phyloP scores from a whole-genome alignment of 2,113 vertebrate genomes.

The Erythrolamprus reginae region DNA sequence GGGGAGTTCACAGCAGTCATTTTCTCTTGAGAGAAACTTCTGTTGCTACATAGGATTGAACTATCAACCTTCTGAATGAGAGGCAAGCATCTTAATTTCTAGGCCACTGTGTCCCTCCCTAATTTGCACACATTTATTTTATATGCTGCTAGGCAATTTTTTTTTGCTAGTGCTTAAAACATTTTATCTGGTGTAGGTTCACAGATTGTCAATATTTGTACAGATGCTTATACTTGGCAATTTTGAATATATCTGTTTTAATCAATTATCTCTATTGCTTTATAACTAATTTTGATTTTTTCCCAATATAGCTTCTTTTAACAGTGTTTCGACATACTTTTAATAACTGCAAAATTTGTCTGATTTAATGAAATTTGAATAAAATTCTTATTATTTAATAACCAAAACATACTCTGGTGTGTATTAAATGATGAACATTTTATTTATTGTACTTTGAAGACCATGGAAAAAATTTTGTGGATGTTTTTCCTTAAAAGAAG shows the following conservation, averaged over 20 bases:
- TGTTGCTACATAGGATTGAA: too few species aligned
- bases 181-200: background rate
- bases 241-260: conserved; percentile 9
- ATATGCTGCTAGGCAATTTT: background rate
- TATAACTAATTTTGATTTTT: background rate
- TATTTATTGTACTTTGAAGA: background rate
- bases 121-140: background rate
- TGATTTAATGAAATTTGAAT: background rate
- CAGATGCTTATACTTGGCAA: background rate
- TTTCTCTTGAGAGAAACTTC: too few species aligned
- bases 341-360: background rate
- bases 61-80: too few species aligned
- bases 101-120: background rate
- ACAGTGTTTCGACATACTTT: background rate
- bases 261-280: background rate
- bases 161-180: too few species aligned
- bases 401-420: background rate
- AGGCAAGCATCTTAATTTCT: background rate
- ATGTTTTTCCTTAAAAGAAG: background rate
- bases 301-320: background rate
- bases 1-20: too few species aligned
- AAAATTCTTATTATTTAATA: background rate
- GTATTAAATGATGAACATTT: background rate
- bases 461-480: background rate
- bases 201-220: background rate